phyloP scores from a whole-genome alignment of 1,140 invertebrate species.

The Drosophila ananassae region DNA sequence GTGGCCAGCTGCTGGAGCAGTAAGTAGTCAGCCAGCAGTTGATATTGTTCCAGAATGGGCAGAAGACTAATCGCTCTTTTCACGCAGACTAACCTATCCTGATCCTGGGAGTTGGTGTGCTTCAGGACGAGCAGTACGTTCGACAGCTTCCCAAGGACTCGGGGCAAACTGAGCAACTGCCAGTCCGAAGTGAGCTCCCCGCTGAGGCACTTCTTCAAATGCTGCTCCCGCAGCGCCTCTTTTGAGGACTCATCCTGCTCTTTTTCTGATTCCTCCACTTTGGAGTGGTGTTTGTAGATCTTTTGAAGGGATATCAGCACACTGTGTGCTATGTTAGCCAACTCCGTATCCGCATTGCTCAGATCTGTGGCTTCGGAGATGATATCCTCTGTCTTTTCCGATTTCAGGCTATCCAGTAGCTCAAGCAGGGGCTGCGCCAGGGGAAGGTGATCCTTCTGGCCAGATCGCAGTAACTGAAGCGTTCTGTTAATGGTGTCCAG shows the following conservation, averaged over 20 bases:
- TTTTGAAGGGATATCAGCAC: constrained; percentile 88
- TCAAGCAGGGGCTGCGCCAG: constrained; percentile 62
- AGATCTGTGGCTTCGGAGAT: constrained; percentile 31
- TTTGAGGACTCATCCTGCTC: constrained; percentile 15
- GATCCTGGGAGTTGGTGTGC: constrained; percentile 26
- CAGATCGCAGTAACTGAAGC: constrained; percentile 22
- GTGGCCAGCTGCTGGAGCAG: constrained; percentile 90
- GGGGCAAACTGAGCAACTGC: constrained; percentile 85
- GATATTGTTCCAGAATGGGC: constrained; percentile 92
- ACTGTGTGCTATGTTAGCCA: constrained; percentile 86
- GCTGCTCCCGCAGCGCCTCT: constrained; percentile 84
- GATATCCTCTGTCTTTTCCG: not conserved
- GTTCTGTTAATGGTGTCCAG: constrained; percentile 36
- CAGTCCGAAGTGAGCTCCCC: constrained; percentile 87
- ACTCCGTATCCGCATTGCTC: constrained; percentile 68
- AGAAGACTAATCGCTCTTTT: constrained; percentile 83
- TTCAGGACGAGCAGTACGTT: constrained; percentile 73
- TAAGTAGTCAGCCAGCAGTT: constrained; percentile 90
- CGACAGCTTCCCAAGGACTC: constrained; percentile 84
- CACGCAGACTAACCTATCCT: constrained; percentile 57
- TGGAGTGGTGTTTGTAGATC: constrained; percentile 88
- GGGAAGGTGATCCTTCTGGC: constrained; percentile 52
- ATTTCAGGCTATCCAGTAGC: constrained; percentile 27
- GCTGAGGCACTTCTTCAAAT: constrained; percentile 87
- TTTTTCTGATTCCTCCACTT: constrained; percentile 21